Conservation (phyloP, 1,140 invertebrate species). For the Hyles vespertilio region DNA sequence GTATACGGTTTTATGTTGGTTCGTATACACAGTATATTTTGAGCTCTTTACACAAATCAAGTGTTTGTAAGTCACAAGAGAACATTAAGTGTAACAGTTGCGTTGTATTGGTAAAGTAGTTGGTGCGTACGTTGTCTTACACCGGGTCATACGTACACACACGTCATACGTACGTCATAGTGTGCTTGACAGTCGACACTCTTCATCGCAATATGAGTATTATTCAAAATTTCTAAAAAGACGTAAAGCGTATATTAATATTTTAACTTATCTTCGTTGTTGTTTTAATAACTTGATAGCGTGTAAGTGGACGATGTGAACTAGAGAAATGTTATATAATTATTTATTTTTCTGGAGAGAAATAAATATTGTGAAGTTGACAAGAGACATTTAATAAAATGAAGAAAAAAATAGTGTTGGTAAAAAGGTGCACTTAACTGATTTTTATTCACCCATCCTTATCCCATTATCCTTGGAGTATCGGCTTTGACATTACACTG, state of each 20-base stretch:
- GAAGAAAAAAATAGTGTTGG: conserved; percentile 40
- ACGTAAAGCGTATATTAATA: conserved; percentile 44
- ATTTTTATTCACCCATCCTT: conserved; percentile 48
- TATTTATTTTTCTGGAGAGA: conserved; percentile 53
- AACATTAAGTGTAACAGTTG: not conserved
- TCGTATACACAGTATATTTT: not conserved
- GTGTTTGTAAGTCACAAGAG: conserved; percentile 2
- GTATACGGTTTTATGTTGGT: conserved; percentile 25
- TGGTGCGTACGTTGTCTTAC: not conserved
- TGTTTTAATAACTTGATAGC: conserved; percentile 53
- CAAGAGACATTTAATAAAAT: conserved; percentile 48
- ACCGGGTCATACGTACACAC: too few relatives aligned
- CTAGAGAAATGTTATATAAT: conserved; percentile 33
- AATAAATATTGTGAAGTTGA: conserved; percentile 47
- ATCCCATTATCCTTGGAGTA: conserved; percentile 14
- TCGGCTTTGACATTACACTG: not conserved
- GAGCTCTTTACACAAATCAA: conserved; percentile 1
- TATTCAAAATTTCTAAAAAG: conserved; percentile 38
- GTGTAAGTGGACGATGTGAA: conserved; percentile 42
- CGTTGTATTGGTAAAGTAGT: conserved; percentile 4
- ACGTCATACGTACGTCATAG: conserved; percentile 8
- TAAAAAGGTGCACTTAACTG: conserved; percentile 55
- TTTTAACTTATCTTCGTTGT: conserved; percentile 45
- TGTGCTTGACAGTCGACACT: conserved; percentile 31
- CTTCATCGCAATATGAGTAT: conserved; percentile 26